Evolutionary conservation across 1,140 invertebrate genomes (phyloP).

Genomic region (Andricus grossulariae): DNA sequence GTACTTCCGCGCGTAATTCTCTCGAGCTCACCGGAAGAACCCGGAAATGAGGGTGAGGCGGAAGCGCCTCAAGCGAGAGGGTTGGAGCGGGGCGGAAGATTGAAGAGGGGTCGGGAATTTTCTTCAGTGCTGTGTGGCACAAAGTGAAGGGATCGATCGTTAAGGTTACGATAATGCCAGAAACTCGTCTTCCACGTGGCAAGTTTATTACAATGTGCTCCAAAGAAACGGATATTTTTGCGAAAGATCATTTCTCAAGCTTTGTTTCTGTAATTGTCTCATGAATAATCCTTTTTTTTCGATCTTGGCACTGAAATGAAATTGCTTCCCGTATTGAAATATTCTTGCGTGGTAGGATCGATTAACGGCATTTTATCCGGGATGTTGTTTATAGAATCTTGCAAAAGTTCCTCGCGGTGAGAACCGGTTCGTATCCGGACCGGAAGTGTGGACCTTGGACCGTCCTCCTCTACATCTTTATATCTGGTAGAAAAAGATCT

Average conservation of each 20-base stretch:
- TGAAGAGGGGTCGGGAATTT: slow-evolving; percentile 36
- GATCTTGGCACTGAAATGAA: too few species aligned
- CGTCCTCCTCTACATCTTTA: slow-evolving; percentile 42
- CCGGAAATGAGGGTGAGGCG: slow-evolving; percentile 69
- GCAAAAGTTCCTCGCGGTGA: slow-evolving; percentile 49
- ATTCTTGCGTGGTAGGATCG: slow-evolving; percentile 13
- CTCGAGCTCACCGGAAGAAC: slow-evolving; percentile 65
- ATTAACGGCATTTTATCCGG: slow-evolving; percentile 16
- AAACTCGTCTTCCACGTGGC: background rate
- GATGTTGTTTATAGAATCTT: slow-evolving; percentile 27
- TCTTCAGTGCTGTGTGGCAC: slow-evolving; percentile 37
- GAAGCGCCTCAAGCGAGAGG: slow-evolving; percentile 53
- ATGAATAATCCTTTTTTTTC: too few species aligned
- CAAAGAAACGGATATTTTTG: too few species aligned
- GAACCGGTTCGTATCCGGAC: slow-evolving; percentile 75
- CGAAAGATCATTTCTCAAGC: too few species aligned
- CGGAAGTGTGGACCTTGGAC: slow-evolving; percentile 73
- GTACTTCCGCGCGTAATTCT: slow-evolving; percentile 61
- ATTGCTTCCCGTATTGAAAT: background rate
- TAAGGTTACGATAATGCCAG: slow-evolving; percentile 60
- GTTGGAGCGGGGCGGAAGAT: slow-evolving; percentile 26
- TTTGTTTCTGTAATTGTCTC: too few species aligned
- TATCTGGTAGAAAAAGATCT: slow-evolving; percentile 26
- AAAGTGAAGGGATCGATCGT: slow-evolving; percentile 61
- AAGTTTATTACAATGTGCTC: background rate